Evolutionary conservation across 2,113 vertebrate species (phyloP).

Genomic region (Haemorhous mexicanus): DNA sequence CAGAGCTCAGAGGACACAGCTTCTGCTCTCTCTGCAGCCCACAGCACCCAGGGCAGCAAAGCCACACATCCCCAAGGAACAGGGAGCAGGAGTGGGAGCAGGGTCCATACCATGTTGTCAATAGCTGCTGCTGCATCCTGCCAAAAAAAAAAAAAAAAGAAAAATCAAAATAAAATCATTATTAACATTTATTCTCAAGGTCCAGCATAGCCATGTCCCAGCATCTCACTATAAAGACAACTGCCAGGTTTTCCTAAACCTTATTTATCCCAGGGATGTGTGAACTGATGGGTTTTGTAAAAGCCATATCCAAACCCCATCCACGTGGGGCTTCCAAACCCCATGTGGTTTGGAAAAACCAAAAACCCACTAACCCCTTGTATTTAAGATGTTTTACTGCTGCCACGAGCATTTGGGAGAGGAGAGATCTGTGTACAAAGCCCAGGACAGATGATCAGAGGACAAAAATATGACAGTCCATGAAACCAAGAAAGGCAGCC

Average conservation of each 20-base stretch:
- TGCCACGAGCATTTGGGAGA: not conserved
- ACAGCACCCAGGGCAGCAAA: not conserved
- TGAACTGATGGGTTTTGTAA: not conserved
- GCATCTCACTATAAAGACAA: fast-evolving
- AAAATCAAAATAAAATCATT: not conserved
- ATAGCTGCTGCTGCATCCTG: constrained; percentile 96
- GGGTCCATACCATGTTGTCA: constrained; percentile 88
- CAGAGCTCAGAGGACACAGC: not conserved
- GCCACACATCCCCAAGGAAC: not conserved
- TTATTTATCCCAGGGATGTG: not conserved
- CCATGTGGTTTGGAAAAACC: not conserved
- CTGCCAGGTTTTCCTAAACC: not conserved
- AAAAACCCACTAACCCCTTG: not conserved
- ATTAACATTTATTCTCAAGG: not conserved
- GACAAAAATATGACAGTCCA: fast-evolving
- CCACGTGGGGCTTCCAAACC: not conserved
- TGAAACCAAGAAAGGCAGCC: fast-evolving
- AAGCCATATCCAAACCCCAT: fast-evolving
- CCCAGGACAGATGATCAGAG: fast-evolving
- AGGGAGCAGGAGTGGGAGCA: not conserved
- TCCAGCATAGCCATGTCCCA: fast-evolving
- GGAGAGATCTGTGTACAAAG: fast-evolving
- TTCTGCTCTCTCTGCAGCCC: not conserved
- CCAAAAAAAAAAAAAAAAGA: not conserved
- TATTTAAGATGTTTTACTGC: fast-evolving